Evolutionary conservation across 2,113 vertebrate species (phyloP).

Genomic region (Pica pica): DNA sequence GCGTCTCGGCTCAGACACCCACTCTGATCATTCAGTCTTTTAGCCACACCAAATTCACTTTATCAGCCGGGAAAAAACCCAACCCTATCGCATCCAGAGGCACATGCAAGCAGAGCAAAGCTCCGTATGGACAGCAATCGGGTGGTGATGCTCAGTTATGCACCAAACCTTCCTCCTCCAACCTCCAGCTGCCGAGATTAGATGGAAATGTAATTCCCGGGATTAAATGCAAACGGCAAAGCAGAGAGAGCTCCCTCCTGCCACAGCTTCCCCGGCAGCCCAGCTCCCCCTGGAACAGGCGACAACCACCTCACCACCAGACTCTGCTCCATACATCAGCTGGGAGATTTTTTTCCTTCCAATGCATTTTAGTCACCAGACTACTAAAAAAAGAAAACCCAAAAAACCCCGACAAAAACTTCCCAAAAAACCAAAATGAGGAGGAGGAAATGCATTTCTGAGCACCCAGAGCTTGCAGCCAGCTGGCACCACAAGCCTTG

Average conservation of each 20-base stretch:
- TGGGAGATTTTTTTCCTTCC: neutral
- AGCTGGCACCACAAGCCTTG: neutral
- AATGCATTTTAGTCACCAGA: neutral
- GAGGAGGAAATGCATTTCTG: neutral
- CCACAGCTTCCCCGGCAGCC: neutral
- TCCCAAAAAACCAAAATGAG: neutral
- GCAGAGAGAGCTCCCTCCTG: rapidly evolving
- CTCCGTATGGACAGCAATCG: rapidly evolving
- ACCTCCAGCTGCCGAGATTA: neutral
- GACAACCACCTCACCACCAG: rapidly evolving
- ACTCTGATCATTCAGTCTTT: neutral
- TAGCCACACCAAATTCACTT: rapidly evolving
- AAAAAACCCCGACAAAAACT: rapidly evolving
- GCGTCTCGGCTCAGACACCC: rapidly evolving
- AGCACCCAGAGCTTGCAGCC: neutral
- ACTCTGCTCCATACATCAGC: neutral
- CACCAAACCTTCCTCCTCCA: rapidly evolving
- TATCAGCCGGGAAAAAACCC: neutral
- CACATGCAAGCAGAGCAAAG: rapidly evolving
- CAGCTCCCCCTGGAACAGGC: rapidly evolving
- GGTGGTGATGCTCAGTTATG: neutral
- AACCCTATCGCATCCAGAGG: rapidly evolving
- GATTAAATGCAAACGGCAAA: neutral
- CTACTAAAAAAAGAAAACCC: neutral
- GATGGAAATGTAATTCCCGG: neutral